Conservation (phyloP, 2,888 invertebrate genomes). For the Cephalotes varians region DNA sequence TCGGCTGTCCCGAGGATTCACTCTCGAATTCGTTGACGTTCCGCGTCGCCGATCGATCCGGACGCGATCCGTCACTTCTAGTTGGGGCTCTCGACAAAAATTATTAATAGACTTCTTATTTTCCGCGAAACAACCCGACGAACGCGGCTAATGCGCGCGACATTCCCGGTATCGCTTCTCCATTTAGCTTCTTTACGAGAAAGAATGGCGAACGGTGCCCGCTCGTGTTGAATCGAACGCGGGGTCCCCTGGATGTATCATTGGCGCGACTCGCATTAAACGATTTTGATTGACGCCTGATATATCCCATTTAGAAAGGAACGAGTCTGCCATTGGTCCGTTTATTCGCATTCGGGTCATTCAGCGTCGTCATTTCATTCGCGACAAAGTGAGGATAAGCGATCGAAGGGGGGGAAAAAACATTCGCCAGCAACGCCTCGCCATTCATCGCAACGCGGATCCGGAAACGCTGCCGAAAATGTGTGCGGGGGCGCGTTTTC, state of each 20-base stretch:
- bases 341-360: conserved; percentile 32
- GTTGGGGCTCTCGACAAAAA: not conserved
- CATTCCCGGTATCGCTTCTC: not conserved
- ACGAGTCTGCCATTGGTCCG: not conserved
- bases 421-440: not conserved
- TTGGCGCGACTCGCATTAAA: conserved; percentile 19
- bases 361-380: not conserved
- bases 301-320: not conserved
- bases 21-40: conserved; percentile 1
- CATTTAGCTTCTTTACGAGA: not conserved
- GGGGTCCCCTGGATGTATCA: not conserved
- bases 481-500: not conserved
- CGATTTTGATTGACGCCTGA: conserved; percentile 22
- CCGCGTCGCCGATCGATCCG: not conserved
- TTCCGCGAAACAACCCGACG: conserved; percentile 12
- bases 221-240: conserved; percentile 4
- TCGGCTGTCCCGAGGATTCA: not conserved
- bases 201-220: conserved; percentile 6
- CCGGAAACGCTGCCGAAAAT: not conserved
- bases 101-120: conserved; percentile 24
- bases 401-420: not conserved
- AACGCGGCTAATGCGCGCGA: not conserved
- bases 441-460: not conserved
- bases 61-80: not conserved
- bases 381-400: conserved; percentile 13